Evolutionary conservation across 2,888 invertebrate genomes (phyloP), one percentile per base, ranked within the genome.

Genomic region (Gastracanthus pulcherrimus): DNA sequence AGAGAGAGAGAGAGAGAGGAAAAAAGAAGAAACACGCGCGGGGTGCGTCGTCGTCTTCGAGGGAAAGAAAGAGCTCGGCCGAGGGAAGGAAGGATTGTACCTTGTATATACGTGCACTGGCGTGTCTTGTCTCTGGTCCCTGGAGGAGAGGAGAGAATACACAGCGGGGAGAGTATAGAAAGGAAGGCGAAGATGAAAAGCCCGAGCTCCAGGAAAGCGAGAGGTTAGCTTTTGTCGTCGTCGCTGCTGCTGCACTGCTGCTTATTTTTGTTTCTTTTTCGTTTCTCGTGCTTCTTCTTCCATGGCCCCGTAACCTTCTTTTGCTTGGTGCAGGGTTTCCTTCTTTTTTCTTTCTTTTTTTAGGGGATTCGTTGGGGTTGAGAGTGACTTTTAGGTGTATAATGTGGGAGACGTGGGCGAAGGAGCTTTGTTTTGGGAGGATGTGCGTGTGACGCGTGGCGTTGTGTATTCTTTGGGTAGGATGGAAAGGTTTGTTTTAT

Each of bases 201-300:
- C 48, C 64, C 71, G 41, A 76, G 76, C 45, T 82, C 62, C 66
- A 79, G 60, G 64, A 79, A 79, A 82, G 36, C 66, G 26, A 72
- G 58, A 82, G 82, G 82, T 82, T 82, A 82, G 78, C 38, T 75
- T 60, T 26, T 74, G 26, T n/a, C n/a, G n/a, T 4, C 34, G 6
- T 5, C 62, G 31, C 16, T 6, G 19, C 31, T 11, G 23, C 38
- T 51, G 7, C 3, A n/a, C 19, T 34, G 36, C 16, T 41, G 23
- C 3, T 69, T 11, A 23, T 60, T 69, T 41, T 26, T 67, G 11
- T 36, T 64, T 19, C 34, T 55, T 67, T 41, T 13, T 7, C 11
- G 36, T 2, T 3, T 19, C 19, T 16, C 36, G 58, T 16, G 19
- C n/a, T n/a, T 38, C 26, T 45, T 45, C 13, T 3, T 45, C n/a